Evolutionary conservation across 2,113 vertebrate genomes (phyloP).

Genomic region (Falcunculus frontatus): DNA sequence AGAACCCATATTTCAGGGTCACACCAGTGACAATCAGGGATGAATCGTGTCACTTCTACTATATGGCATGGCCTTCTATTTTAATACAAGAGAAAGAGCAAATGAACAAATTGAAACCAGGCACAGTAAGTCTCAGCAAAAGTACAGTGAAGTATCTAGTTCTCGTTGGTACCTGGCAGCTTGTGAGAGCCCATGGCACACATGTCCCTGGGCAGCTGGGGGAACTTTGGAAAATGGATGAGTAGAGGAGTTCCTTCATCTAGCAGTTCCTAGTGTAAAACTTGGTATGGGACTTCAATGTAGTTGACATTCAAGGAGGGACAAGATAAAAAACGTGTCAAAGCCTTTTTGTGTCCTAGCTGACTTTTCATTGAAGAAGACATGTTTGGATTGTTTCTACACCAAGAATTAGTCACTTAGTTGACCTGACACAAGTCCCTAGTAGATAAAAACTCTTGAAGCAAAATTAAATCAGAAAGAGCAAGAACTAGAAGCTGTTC

Average conservation of each 20-base stretch:
- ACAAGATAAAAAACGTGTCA: not conserved
- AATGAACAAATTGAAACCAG: not conserved
- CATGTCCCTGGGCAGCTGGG: not conserved
- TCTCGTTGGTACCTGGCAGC: not conserved
- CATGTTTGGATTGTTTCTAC: not conserved
- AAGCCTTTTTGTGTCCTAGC: not conserved
- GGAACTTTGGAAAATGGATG: not conserved
- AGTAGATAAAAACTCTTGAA: not conserved
- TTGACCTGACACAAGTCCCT: not conserved
- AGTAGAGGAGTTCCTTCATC: not conserved
- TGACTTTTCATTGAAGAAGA: not conserved
- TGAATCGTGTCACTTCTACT: not conserved
- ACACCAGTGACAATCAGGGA: not conserved
- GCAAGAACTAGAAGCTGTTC: not conserved
- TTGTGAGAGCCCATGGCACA: not conserved
- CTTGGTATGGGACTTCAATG: not conserved
- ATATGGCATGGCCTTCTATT: not conserved
- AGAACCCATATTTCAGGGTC: not conserved
- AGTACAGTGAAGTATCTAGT: not conserved
- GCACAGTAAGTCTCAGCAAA: not conserved
- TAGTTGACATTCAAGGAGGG: not conserved
- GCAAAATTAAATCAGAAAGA: not conserved
- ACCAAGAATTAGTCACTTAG: not conserved
- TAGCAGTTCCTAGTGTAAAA: not conserved
- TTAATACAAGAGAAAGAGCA: not conserved